Conservation (phyloP, 2,113 vertebrate species). For the Tiliqua scincoides region DNA sequence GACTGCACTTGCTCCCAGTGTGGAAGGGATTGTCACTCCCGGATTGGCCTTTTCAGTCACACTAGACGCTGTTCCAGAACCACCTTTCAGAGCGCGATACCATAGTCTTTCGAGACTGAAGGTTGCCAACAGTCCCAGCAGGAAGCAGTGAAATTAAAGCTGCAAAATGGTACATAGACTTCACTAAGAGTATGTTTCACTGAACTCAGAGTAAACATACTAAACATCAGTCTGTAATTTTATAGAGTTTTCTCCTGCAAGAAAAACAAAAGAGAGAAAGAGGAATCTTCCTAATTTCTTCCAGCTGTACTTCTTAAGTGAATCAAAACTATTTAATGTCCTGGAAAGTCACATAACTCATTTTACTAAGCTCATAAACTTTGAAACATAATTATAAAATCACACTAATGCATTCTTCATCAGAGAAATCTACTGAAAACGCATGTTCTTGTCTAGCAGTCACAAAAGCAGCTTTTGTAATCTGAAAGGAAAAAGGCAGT, state of each 20-base stretch:
- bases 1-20: too few species aligned
- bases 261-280: background rate
- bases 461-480: slow-evolving; percentile 28
- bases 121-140: background rate
- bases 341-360: background rate
- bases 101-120: too few species aligned
- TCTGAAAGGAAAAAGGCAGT: slow-evolving; percentile 7
- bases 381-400: slow-evolving; percentile 16
- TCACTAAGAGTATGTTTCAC: background rate
- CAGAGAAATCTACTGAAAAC: slow-evolving; percentile 11
- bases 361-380: slow-evolving; percentile 15
- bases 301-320: background rate
- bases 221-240: slow-evolving; percentile 1
- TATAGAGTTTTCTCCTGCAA: slow-evolving; percentile 3
- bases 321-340: slow-evolving; percentile 2
- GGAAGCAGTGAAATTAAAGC: background rate
- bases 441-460: slow-evolving; percentile 1
- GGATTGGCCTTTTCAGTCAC: too few species aligned
- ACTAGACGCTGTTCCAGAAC: too few species aligned
- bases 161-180: background rate
- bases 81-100: too few species aligned
- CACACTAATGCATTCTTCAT: background rate
- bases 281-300: background rate
- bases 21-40: too few species aligned
- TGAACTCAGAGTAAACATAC: background rate